Base-by-base conservation (phyloP, 2,888 invertebrate genomes). In the Plusia festucae region DNA sequence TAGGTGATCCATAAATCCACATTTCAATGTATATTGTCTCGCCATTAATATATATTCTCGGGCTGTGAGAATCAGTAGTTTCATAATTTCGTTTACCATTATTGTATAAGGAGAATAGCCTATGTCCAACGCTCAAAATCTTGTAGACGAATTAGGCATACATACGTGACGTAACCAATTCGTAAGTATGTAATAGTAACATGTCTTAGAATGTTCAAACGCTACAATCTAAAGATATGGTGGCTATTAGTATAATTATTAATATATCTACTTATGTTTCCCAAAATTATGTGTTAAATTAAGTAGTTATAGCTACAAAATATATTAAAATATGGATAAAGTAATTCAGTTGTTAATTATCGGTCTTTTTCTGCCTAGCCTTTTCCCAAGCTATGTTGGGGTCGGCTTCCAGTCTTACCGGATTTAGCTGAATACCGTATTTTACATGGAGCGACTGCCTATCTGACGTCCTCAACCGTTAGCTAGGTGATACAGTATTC, bases 11-110 rank as follows among this genome's bases (percentile, higher is more conserved):
- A 49, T 81, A 61, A 58, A 66, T 53, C 70, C 73, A 73, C 61
- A 70, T 64, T 66, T 58, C 55, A 64, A 66, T 70, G 60, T 60
- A 16, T 63, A 65, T 53, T 68, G 22, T 58, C 65, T n/a, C 53
- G 84, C 85, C 85, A 83, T 83, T 79, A 82, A 80, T 85, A 68
- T 85, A 79, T 84, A 88, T 88, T 88, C 82, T 88, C 84, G 86
- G 90, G 90, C 90, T 91, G 91, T 90, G 90, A 90, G 63, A 67
- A 77, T 68, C 64, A 61, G 49, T 72, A 67, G 64, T 22, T 53
- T 68, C 58, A 61, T 70, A 27, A 68, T 65, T 79, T 69, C 53
- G 18, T 76, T 73, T 67, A 63, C 34, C 60, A 70, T 65, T 62
- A 62, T 63, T 73, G 49, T 79, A 73, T 80, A 77, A 75, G 70